Evolutionary conservation across 2,888 invertebrate genomes (phyloP).

Genomic region (Philereme vetulata): DNA sequence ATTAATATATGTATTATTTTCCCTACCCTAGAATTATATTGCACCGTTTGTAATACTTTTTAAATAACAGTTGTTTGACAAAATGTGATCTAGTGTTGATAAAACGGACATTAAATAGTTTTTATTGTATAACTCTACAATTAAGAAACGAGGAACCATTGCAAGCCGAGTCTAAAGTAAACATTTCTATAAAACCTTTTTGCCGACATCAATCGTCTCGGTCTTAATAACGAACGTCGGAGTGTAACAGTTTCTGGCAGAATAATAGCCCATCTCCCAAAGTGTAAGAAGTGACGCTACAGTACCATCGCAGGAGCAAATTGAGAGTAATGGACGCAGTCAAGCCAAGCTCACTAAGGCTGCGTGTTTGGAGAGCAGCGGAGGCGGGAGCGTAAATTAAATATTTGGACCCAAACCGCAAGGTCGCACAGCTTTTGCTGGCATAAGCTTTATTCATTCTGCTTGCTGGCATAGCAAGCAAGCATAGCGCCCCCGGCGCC

Average conservation of each 20-base stretch:
- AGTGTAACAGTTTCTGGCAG: constrained; percentile 26
- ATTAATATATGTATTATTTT: no score
- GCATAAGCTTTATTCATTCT: no score
- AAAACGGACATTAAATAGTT: constrained; percentile 9
- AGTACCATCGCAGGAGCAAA: constrained; percentile 37
- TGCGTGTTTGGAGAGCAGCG: constrained; percentile 2
- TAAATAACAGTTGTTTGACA: constrained; percentile 1
- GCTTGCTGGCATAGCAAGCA: no score
- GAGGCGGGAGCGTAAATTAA: background rate
- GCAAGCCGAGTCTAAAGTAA: constrained; percentile 14
- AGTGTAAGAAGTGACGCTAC: constrained; percentile 28
- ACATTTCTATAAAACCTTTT: constrained; percentile 21
- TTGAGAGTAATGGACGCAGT: constrained; percentile 41
- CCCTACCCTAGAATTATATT: no score
- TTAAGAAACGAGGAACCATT: constrained; percentile 9
- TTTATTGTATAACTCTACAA: background rate
- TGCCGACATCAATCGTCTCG: constrained; percentile 21
- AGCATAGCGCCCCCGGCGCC: no score
- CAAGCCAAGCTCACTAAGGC: constrained; percentile 29
- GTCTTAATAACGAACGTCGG: constrained; percentile 22
- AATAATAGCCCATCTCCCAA: constrained; percentile 19
- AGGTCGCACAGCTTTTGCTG: no score
- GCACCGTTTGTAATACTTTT: background rate
- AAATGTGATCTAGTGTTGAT: constrained; percentile 12
- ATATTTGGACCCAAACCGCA: no score